Evolutionary conservation across 2,113 vertebrate genomes (phyloP), one percentile per base, ranked within the genome.

Genomic region (Sinocyclocheilus maitianheensis): DNA sequence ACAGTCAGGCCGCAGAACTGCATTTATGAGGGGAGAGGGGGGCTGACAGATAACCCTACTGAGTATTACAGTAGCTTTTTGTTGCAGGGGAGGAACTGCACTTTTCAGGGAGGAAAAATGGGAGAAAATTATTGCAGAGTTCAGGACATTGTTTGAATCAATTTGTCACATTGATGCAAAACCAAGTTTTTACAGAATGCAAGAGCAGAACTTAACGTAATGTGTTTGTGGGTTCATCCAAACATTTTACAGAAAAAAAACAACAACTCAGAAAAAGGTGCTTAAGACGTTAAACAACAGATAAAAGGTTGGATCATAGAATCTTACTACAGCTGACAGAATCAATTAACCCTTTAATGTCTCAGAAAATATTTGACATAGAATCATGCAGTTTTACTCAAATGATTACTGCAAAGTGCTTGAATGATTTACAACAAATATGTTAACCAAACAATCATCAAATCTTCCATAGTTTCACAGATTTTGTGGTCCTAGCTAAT

Each of bases 51-150:
- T 90, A 89, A 90, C 81, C 88, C 89, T 22, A 37, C 55, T 71
- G 85, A 87, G 78, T 88, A 86, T 88, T 90, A 90, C 89, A 90
- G 91, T 92, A 91, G 89, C 89, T 76, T 85, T 85, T 82, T 81
- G 82, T 84, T 74, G 78, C 67, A 81, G 72, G 80, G 85, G 74
- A 88, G 86, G 75, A 81, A 85, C 34, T 86, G 83, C 69, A 81
- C 83, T 84, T 84, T 87, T 86, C 13, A 46, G 81, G 72, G 81
- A 78, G 20, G 24, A 86, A 84, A 85, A 84, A 88, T 84, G 14
- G 80, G 77, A 84, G 37, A 85, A 78, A 85, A 86, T 60, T 65
- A 77, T 87, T 69, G 40, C 76, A 80, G 60, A 90, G 30, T 48
- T 89, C 30, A 81, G 26, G 80, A 78, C 58, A 40, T 78, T 40